These are phyloP conservation scores for Phaethon lepturus DNA, from an alignment of 2,113 vertebrate genomes.

Conservation along the genomic window DNA sequence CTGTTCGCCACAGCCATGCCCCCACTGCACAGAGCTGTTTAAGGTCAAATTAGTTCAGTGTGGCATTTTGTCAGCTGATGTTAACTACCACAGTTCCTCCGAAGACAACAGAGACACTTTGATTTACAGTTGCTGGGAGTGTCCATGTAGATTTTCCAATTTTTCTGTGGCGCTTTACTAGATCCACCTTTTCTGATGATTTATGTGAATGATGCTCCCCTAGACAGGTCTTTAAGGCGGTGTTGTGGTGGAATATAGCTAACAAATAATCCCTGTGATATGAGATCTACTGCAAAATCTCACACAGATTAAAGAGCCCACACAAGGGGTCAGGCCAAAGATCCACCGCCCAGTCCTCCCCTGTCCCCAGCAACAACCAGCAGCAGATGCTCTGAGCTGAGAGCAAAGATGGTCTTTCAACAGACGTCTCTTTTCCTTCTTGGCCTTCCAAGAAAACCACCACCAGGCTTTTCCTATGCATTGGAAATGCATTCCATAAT, in stretches of 20 bases:
- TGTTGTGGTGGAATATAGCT: not conserved
- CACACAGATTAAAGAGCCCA: not conserved
- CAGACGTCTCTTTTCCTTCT: not conserved
- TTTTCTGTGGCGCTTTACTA: not conserved
- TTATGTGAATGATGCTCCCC: not conserved
- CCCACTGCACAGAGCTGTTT: not conserved
- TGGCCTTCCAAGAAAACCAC: not conserved
- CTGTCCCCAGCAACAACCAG: not conserved
- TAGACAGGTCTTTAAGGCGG: not conserved
- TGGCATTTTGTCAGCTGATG: not conserved
- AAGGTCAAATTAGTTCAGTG: not conserved
- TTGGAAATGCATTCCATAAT: not conserved
- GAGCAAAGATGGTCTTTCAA: not conserved
- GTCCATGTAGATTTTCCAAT: not conserved
- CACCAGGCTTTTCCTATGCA: not conserved
- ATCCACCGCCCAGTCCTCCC: not conserved
- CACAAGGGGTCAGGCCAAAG: not conserved
- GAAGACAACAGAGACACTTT: not conserved
- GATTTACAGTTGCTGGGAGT: not conserved
- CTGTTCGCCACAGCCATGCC: not conserved
- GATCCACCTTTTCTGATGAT: not conserved
- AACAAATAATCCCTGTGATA: not conserved
- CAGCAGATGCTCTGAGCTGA: not conserved
- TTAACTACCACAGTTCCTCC: not conserved
- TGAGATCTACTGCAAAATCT: not conserved